Conservation (phyloP, 1,140 invertebrate genomes). For the Drosophila persimilis region DNA sequence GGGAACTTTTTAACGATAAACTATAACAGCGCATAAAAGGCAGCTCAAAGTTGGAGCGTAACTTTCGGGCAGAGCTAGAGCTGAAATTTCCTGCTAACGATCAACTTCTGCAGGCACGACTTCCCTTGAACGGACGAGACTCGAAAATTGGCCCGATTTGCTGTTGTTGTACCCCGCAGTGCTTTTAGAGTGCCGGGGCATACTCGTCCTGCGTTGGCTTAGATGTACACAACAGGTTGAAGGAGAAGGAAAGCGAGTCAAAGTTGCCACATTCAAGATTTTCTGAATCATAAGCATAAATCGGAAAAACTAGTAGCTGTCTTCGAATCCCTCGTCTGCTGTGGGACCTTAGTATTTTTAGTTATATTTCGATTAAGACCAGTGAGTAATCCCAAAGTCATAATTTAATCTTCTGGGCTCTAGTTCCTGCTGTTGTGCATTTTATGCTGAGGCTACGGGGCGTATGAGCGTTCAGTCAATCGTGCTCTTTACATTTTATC, state of each 20-base stretch:
- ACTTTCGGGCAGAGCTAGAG: constrained; percentile 51
- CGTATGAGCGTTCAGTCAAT: constrained; percentile 37
- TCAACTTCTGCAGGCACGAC: constrained; percentile 58
- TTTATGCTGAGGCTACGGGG: constrained; percentile 17
- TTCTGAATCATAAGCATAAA: too few species aligned
- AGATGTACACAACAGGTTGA: too few species aligned
- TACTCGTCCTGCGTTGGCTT: too few species aligned
- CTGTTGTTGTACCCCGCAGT: constrained; percentile 9
- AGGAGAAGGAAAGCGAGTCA: too few species aligned
- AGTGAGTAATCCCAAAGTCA: too few species aligned
- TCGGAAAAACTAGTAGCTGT: too few species aligned
- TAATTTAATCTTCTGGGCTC: too few species aligned
- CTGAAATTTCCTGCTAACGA: constrained; percentile 69
- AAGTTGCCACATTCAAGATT: too few species aligned
- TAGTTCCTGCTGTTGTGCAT: constrained; percentile 1
- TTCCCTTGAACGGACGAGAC: constrained; percentile 10
- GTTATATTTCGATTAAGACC: too few species aligned
- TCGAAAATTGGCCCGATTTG: constrained; percentile 69
- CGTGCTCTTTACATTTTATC: constrained; percentile 32
- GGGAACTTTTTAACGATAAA: constrained; percentile 71
- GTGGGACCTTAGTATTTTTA: too few species aligned
- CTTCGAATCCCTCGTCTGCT: too few species aligned
- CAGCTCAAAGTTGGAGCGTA: constrained; percentile 53
- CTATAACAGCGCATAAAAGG: constrained; percentile 73
- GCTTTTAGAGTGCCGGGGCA: too few species aligned